Percentiles rank a stretch among this genome's conserved stretches.
Conservation (phyloP, 2,888 invertebrate genomes). For the Pachycephus smyrnensis region DNA sequence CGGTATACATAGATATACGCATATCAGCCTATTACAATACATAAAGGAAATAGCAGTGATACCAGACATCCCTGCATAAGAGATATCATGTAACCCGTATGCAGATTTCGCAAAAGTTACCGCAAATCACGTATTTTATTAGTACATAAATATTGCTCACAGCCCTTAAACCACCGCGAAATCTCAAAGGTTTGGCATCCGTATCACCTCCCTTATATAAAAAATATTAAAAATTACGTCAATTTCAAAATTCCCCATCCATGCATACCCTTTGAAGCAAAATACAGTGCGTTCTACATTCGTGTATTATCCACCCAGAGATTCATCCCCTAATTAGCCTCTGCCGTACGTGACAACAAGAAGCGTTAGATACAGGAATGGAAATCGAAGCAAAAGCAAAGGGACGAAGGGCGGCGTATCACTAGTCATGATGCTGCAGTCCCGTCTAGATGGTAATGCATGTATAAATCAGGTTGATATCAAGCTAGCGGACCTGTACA, state of each 20-base stretch:
- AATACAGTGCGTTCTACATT: neutral
- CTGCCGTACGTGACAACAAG: neutral
- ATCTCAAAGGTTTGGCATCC: no score
- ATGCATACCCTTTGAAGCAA: neutral
- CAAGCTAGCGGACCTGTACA: conserved; percentile 36
- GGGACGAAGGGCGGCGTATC: neutral
- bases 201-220: no score
- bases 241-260: neutral
- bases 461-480: conserved; percentile 51
- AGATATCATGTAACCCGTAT: no score
- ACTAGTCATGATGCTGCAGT: conserved; percentile 33
- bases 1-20: no score
- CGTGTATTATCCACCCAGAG: neutral
- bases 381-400: neutral
- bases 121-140: no score
- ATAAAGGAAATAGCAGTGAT: no score
- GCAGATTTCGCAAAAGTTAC: no score
- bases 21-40: no score
- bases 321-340: neutral
- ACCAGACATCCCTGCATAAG: no score
- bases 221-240: neutral
- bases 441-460: conserved; percentile 42
- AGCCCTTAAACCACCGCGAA: no score
- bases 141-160: no score
- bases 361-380: neutral